Conservation (phyloP, 2,888 invertebrate species). For the Hemithea aestivaria region DNA sequence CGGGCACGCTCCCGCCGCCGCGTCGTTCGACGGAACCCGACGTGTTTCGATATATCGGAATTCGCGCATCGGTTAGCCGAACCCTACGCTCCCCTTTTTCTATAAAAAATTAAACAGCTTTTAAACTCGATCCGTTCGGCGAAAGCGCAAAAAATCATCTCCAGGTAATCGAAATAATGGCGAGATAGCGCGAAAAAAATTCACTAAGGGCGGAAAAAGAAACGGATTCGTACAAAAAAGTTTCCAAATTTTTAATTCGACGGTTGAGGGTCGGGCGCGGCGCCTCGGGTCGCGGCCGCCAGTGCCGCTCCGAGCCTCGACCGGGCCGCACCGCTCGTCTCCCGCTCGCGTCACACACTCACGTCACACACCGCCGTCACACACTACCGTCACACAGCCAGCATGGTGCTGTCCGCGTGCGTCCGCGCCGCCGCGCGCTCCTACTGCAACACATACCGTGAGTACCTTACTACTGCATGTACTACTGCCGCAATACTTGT, state of each 20-base stretch:
- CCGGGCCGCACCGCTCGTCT: conserved; percentile 14
- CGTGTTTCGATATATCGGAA: conserved; percentile 50
- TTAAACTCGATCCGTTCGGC: conserved; percentile 65
- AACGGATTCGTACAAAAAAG: conserved; percentile 75
- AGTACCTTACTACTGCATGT: conserved; percentile 38
- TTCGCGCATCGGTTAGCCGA: conserved; percentile 73
- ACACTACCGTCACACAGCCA: conserved; percentile 6
- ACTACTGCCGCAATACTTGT: too few relatives aligned
- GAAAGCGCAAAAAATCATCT: conserved; percentile 67
- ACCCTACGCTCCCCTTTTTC: conserved; percentile 69
- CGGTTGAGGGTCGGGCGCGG: conserved; percentile 41
- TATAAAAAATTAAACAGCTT: conserved; percentile 76
- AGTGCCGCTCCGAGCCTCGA: conserved; percentile 18
- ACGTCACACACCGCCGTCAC: conserved; percentile 10
- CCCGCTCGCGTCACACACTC: conserved; percentile 6
- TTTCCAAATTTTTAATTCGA: conserved; percentile 65
- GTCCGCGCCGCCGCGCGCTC: conserved; percentile 60
- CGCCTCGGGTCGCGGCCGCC: conserved; percentile 19
- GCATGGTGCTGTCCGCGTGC: conserved; percentile 68
- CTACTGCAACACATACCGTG: conserved; percentile 63
- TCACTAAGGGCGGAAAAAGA: conserved; percentile 77
- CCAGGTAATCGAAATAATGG: conserved; percentile 77
- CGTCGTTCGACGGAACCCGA: conserved; percentile 56
- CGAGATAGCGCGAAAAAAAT: conserved; percentile 73
- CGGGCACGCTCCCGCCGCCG: conserved; percentile 37